Evolutionary conservation across 2,797 vertebrate species (phyloP).

Genomic region (Lagocephalus sceleratus): DNA sequence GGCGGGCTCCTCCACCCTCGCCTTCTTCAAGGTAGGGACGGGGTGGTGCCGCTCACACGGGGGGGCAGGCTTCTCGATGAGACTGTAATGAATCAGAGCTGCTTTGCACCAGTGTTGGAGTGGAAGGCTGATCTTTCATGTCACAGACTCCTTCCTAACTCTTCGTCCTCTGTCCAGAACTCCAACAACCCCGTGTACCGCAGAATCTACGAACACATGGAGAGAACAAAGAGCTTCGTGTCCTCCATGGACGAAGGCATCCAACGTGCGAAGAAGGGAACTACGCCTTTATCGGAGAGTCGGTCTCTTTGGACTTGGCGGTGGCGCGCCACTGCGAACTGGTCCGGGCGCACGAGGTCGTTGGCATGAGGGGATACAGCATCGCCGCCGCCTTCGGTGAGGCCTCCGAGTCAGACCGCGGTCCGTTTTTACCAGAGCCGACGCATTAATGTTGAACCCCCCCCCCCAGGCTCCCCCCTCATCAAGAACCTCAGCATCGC

Average conservation of each 20-base stretch:
- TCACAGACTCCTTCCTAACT: constrained; percentile 5
- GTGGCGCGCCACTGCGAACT: constrained; percentile 84
- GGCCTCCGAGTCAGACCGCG: constrained; percentile 16
- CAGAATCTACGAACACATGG: constrained; percentile 88
- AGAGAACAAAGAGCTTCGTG: constrained; percentile 80
- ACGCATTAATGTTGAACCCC: neutral
- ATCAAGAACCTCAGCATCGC: constrained; percentile 83
- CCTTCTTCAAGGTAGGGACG: constrained; percentile 82
- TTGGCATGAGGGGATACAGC: constrained; percentile 86
- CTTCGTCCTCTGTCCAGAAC: constrained; percentile 65
- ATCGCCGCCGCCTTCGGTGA: constrained; percentile 81
- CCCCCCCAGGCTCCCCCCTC: constrained; percentile 74
- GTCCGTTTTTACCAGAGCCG: neutral
- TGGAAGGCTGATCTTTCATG: neutral
- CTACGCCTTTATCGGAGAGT: constrained; percentile 89
- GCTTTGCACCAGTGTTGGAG: no score
- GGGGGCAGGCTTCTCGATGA: no score
- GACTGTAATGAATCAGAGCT: no score
- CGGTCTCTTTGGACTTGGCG: constrained; percentile 83
- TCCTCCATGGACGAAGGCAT: constrained; percentile 84
- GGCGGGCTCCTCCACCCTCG: constrained; percentile 81
- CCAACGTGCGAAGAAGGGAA: constrained; percentile 77
- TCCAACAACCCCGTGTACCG: constrained; percentile 84
- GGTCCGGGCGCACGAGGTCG: constrained; percentile 79
- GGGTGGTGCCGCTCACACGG: neutral